Evolutionary conservation across 2,113 vertebrate species (phyloP), one percentile per base, ranked within the genome.

Genomic region (Paradoxurus hermaphroditus): DNA sequence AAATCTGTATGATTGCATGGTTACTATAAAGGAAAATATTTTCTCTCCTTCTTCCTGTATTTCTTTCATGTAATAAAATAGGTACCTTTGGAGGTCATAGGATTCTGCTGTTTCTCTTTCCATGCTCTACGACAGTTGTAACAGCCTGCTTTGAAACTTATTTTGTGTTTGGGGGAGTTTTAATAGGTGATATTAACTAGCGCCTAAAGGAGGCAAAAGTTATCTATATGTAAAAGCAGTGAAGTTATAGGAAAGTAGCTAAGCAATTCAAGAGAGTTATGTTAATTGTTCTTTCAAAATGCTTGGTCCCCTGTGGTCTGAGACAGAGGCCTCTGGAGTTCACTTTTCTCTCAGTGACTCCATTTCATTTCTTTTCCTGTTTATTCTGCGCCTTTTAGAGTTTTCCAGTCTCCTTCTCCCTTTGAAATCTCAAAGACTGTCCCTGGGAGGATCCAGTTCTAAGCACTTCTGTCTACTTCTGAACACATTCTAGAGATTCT

Each of bases 31-130:
- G 90, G 75, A 97, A 97, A 98, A 87, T 86, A 91, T 97, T 97
- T 96, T 92, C 51, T 97, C 93, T 98, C 51, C 86, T 46, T 92
- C 75, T 98, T 95, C 95, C 83, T 97, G 0, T 95, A 94, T 97
- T 98, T 83, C 88, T 96, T 95, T 96, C 94, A 87, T 34, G 0
- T 96, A 96, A 95, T 94, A 83, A 96, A 91, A 87, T 29, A 78
- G 36, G 84, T 98, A 97, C 77, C 97, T 83, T 96, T 90, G 70
- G 81, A 98, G 97, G 98, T 98, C 97, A 98, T 84, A 97, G 81
- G 72, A 97, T 94, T 72, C 0, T 81, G 46, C 89, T 39, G 63
- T 86, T 79, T 92, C 39, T 90, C 29, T 91, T 93, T 92, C 67
- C 34, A 75, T 67, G 29, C 44, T 67, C 82, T 56, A 44, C 91